Evolutionary conservation across 2,113 vertebrate genomes (phyloP).

Genomic region (Coregonus clupeaformis): DNA sequence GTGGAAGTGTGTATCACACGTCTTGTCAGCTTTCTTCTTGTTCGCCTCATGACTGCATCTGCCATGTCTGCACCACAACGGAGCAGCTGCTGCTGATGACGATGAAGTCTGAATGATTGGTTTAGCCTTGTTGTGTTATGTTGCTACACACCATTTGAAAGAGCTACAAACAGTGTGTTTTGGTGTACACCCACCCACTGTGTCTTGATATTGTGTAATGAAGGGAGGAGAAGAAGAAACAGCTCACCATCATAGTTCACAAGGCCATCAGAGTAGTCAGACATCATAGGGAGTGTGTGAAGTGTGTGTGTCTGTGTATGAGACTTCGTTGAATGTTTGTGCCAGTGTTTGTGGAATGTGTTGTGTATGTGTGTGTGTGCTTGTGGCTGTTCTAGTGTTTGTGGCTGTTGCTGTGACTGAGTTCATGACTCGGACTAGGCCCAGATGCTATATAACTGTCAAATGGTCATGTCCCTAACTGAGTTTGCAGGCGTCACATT

Average conservation of each 20-base stretch:
- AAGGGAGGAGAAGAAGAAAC: constrained; percentile 24
- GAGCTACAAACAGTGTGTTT: constrained; percentile 35
- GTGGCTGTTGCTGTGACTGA: background rate
- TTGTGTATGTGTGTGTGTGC: background rate
- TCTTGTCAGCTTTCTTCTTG: constrained; percentile 78
- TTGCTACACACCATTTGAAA: constrained; percentile 11
- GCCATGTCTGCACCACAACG: constrained; percentile 52
- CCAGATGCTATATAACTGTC: constrained; percentile 20
- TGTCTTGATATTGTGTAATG: constrained; percentile 1
- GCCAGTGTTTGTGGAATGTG: constrained; percentile 22
- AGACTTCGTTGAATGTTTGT: constrained; percentile 12
- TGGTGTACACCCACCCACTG: constrained; percentile 7
- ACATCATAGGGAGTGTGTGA: constrained; percentile 16
- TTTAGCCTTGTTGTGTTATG: constrained; percentile 21
- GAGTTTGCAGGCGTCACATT: constrained; percentile 39
- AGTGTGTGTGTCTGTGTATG: constrained; percentile 11
- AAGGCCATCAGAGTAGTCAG: constrained; percentile 21
- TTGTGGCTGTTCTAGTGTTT: background rate
- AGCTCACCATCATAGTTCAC: constrained; percentile 30
- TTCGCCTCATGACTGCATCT: constrained; percentile 73
- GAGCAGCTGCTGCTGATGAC: constrained; percentile 26
- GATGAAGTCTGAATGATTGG: constrained; percentile 14
- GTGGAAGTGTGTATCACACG: constrained; percentile 75
- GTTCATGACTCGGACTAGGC: background rate
- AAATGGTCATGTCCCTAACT: constrained; percentile 15